These are phyloP conservation scores for Trachemys scripta DNA, from an alignment of 2,113 vertebrate species.

Conservation along the genomic window DNA sequence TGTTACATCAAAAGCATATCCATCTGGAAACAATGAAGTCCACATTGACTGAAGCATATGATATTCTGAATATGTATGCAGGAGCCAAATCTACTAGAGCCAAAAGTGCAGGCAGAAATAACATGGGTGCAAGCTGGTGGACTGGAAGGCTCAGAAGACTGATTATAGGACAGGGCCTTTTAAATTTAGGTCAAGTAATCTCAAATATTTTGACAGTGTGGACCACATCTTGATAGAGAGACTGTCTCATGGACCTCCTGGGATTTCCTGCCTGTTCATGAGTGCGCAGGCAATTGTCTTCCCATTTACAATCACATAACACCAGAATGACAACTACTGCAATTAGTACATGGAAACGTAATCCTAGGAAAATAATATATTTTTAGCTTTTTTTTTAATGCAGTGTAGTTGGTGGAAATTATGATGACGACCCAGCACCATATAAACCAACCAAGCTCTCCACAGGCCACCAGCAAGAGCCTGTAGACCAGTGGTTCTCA, in stretches of 20 bases:
- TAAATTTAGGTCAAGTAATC: neutral
- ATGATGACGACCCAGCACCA: neutral
- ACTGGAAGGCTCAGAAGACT: neutral
- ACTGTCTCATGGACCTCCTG: neutral
- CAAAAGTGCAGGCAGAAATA: neutral
- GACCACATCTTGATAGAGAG: neutral
- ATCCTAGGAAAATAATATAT: neutral
- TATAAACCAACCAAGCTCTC: neutral
- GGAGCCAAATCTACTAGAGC: neutral
- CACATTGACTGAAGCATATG: neutral
- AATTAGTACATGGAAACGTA: neutral
- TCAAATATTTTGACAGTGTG: neutral
- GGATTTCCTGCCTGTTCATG: neutral
- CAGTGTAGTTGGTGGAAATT: neutral
- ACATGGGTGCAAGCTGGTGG: neutral
- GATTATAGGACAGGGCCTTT: neutral
- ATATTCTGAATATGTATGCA: neutral
- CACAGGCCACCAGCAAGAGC: neutral
- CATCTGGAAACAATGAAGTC: neutral
- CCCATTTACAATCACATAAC: neutral
- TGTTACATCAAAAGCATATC: neutral
- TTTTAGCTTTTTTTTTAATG: neutral
- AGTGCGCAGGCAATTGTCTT: neutral
- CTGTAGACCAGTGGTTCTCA: too few species aligned
- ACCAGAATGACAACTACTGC: neutral